Evolutionary conservation across 53 echinoderm and acorn worm species (phyloP), one percentile per base, ranked within the genome.

Genomic region (Holothuria scabra): DNA sequence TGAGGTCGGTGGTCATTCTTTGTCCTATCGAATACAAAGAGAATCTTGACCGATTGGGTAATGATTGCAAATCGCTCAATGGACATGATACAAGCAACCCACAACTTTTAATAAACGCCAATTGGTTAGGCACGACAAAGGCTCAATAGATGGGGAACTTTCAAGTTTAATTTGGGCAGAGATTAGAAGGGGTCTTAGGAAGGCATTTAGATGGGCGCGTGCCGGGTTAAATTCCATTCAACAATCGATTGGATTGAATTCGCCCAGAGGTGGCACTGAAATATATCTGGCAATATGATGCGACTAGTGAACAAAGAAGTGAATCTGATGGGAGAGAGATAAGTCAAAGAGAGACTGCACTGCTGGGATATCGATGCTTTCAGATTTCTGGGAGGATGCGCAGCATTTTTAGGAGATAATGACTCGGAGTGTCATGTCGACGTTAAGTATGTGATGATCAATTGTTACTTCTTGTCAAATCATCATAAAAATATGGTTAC

Each of bases 1-100:
- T 1, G 52, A 1, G 52, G 52, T 52, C 52, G 52, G 52, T 52
- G 52, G 52, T 18, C 52, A 52, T 52, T 52, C 69, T 69, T 69
- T 69, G 69, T 69, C 69, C 69, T 38, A 5, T 35, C 32, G 22
- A 34, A 69, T 19, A 34, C 34, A 41, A 69, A 41, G 41, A 69
- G n/a, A n/a, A 69, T 22, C 38, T 69, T 69, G 69, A 21, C 69
- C 69, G 69, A 34, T 69, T 69, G 69, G 41, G 22, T 69, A 69
- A 69, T 41, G 41, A 32, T 33, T 28, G 52, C 41, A 41, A 19
- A 69, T 37, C 21, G 14, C 34, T 11, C 69, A 69, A 69, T 13
- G 35, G 35, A 34, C 69, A 29, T 61, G 8, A 23, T 22, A 34
- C 35, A 10, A 34, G 25, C 37, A 37, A 52, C 52, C 52, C 52